Evolutionary conservation across 2,888 invertebrate genomes (phyloP), one percentile per base, ranked within the genome.

Genomic region (Adela reaumurella): DNA sequence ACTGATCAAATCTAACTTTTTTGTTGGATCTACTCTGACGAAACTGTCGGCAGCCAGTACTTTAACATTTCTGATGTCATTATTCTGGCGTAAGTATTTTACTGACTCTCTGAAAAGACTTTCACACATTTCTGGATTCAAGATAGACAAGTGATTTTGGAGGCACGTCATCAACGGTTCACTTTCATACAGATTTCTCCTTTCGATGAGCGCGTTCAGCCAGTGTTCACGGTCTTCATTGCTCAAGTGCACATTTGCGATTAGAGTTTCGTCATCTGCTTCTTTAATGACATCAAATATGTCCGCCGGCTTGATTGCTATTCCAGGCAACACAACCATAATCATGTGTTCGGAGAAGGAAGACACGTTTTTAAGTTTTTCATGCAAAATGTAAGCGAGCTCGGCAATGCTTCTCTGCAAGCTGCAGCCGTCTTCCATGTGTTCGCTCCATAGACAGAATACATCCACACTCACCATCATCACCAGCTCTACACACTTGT

Each of bases 391-490:
- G 54, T 69, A 63, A 56, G 69, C 68, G 1, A 70, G 52, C 53
- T 74, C 72, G 16, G 77, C 74, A 54, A 76, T 63, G 43, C 52
- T 58, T 55, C 68, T 65, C 52, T 78, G 78, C 65, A 73, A 64
- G 50, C 55, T 74, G 58, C 62, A 63, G 1, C 63, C 65, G 53
- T 64, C 57, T 16, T 68, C 65, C 53, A 69, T 68, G 64, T 66
- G 68, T 54, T 78, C 78, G 61, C 70, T 71, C 78, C 78, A 78
- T 11, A 71, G 64, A 60, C 78, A 78, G 57, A 69, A 78, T 52
- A 72, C 66, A 50, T 76, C 71, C 17, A 77, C 65, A 61, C 65
- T 77, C 1, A 77, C 60, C 53, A 62, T 67, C 72, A 76, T 76
- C 11, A 72, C 63, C 20, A 74, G 57, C 35, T 59, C 60, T 55